Evolutionary conservation across 2,888 invertebrate genomes (phyloP).

Genomic region (Argyresthia goedartella): DNA sequence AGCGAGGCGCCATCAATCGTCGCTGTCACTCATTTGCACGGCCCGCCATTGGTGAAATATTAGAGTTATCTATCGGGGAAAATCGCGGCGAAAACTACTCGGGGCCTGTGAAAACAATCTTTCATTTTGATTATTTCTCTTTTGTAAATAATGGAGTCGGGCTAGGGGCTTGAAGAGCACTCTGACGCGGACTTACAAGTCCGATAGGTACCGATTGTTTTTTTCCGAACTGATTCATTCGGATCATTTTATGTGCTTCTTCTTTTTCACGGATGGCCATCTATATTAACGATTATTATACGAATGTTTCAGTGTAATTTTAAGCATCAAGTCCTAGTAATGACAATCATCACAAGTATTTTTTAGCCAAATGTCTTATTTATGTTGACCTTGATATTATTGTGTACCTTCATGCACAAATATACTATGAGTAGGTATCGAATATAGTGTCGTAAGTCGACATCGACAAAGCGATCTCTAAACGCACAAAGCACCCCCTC

Average conservation of each 20-base stretch:
- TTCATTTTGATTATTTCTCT: conserved; percentile 64
- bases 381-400: too few species aligned
- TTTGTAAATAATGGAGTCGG: conserved; percentile 58
- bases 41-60: conserved; percentile 54
- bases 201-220: too few species aligned
- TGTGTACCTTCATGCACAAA: too few species aligned
- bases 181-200: too few species aligned
- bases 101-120: conserved; percentile 49
- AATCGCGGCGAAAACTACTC: conserved; percentile 59
- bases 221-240: background rate
- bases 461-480: too few species aligned
- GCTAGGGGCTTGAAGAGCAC: conserved; percentile 2
- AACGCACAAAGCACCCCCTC: too few species aligned
- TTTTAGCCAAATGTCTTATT: too few species aligned
- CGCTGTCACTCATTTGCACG: conserved; percentile 58
- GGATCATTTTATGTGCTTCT: background rate
- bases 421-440: too few species aligned
- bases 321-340: too few species aligned
- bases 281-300: background rate
- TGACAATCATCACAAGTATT: too few species aligned
- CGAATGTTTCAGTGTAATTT: too few species aligned
- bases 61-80: conserved; percentile 55
- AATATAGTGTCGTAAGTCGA: too few species aligned
- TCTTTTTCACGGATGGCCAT: background rate
- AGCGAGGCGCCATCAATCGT: conserved; percentile 57